phyloP scores from a whole-genome alignment of 2,888 invertebrate species.

The Sycophila texana region DNA sequence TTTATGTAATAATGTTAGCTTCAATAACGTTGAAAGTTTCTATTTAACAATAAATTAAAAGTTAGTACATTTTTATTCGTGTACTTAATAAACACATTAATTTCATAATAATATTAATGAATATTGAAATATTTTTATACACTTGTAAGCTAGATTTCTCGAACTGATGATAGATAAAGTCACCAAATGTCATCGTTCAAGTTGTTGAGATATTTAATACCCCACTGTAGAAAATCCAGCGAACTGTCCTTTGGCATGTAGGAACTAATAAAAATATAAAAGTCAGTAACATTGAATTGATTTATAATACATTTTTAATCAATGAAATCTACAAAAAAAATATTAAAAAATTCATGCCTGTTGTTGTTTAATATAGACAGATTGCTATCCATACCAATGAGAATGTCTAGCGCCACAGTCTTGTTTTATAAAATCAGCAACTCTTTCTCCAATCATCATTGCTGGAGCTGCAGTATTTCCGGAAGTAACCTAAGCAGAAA shows the following conservation, averaged over 20 bases:
- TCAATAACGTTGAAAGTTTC: too few species aligned
- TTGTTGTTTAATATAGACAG: too few species aligned
- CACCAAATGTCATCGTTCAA: conserved; percentile 65
- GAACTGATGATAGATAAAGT: background rate
- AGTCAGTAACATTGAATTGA: background rate
- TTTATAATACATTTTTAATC: too few species aligned
- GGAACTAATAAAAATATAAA: conserved; percentile 61
- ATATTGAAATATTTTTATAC: too few species aligned
- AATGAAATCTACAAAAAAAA: too few species aligned
- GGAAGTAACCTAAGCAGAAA: conserved; percentile 65
- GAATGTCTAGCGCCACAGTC: conserved; percentile 74
- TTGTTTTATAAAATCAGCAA: conserved; percentile 77
- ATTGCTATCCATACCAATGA: conserved; percentile 67
- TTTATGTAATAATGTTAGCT: too few species aligned
- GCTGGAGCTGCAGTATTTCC: conserved; percentile 80
- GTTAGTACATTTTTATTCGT: too few species aligned
- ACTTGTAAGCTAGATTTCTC: too few species aligned
- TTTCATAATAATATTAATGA: too few species aligned
- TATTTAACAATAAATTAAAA: too few species aligned
- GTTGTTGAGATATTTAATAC: conserved; percentile 68
- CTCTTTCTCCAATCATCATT: conserved; percentile 80
- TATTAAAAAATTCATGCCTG: too few species aligned
- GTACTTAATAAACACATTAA: too few species aligned
- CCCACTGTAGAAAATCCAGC: conserved; percentile 68
- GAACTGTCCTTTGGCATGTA: conserved; percentile 63